phyloP scores from a whole-genome alignment of 2,797 vertebrate species.

The Paedocypris micromegethes region DNA sequence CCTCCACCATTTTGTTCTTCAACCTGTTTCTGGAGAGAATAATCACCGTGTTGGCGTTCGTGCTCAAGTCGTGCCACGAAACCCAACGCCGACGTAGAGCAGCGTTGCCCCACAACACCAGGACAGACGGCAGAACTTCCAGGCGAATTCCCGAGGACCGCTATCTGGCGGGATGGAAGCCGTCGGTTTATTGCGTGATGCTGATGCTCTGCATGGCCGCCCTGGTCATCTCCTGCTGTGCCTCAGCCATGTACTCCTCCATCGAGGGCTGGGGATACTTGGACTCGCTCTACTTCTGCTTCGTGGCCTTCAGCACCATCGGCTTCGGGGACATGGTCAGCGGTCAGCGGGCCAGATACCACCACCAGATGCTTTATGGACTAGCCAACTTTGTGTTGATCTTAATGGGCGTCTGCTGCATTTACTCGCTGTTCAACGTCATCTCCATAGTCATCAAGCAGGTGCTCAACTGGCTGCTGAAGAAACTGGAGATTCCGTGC shows the following conservation, averaged over 20 bases:
- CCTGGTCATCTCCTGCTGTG: conserved; percentile 75
- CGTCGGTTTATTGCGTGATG: conserved; percentile 81
- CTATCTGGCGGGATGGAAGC: conserved; percentile 72
- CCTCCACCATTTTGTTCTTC: conserved; percentile 81
- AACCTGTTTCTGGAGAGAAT: conserved; percentile 83
- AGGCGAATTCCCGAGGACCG: conserved; percentile 48
- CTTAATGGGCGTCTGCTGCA: conserved; percentile 80
- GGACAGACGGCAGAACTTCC: conserved; percentile 28
- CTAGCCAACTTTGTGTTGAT: conserved; percentile 80
- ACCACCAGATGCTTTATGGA: conserved; percentile 69
- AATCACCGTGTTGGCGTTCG: conserved; percentile 73
- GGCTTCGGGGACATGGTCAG: conserved; percentile 85
- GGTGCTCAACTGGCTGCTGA: conserved; percentile 79
- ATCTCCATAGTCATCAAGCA: conserved; percentile 85
- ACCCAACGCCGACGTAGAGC: conserved; percentile 68
- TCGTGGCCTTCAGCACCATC: conserved; percentile 84
- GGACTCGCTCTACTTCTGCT: conserved; percentile 84
- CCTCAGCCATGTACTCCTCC: conserved; percentile 76
- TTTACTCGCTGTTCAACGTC: conserved; percentile 83
- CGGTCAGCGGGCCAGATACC: conserved; percentile 70
- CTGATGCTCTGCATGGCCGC: conserved; percentile 78
- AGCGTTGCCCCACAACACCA: conserved; percentile 53
- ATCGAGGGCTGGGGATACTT: conserved; percentile 81
- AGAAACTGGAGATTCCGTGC: conserved; percentile 60
- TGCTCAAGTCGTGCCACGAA: conserved; percentile 74